These are phyloP conservation scores for Maconellicoccus hirsutus DNA, from an alignment of 1,140 invertebrate genomes.

Conservation along the genomic window DNA sequence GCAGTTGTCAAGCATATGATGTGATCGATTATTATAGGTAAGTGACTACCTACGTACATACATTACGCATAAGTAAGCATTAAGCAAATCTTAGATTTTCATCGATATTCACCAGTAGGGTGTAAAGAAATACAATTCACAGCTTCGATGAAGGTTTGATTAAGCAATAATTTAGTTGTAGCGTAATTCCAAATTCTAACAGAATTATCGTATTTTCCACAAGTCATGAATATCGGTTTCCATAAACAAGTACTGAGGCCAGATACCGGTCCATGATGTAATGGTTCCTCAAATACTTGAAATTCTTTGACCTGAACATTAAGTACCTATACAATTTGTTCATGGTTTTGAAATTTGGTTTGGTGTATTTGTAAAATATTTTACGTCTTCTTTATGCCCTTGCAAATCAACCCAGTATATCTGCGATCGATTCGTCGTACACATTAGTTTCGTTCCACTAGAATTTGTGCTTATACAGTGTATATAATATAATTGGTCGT, in stretches of 20 bases:
- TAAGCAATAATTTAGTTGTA: slow-evolving; percentile 58
- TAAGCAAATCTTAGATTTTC: background rate
- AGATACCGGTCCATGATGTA: slow-evolving; percentile 68
- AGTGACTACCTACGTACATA: no score
- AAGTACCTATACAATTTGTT: background rate
- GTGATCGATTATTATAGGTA: no score
- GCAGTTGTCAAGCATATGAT: no score
- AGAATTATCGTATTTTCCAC: slow-evolving; percentile 63
- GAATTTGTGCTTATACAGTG: slow-evolving; percentile 44
- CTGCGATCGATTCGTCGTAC: slow-evolving; percentile 48
- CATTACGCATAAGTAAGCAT: no score
- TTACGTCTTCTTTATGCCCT: background rate
- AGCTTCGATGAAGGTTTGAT: slow-evolving; percentile 69
- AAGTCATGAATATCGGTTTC: slow-evolving; percentile 80
- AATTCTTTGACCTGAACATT: slow-evolving; percentile 35
- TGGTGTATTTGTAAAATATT: no score
- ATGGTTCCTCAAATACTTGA: slow-evolving; percentile 49
- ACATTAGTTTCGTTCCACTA: slow-evolving; percentile 42
- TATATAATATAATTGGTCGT: slow-evolving; percentile 36
- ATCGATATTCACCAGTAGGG: slow-evolving; percentile 46
- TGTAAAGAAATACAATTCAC: slow-evolving; percentile 67
- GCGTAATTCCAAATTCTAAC: slow-evolving; percentile 85
- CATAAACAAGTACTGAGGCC: slow-evolving; percentile 69
- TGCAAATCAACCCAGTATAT: slow-evolving; percentile 45
- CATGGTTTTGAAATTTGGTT: no score